Evolutionary conservation across 2,113 vertebrate genomes (phyloP).

Genomic region (Crocuta crocuta): DNA sequence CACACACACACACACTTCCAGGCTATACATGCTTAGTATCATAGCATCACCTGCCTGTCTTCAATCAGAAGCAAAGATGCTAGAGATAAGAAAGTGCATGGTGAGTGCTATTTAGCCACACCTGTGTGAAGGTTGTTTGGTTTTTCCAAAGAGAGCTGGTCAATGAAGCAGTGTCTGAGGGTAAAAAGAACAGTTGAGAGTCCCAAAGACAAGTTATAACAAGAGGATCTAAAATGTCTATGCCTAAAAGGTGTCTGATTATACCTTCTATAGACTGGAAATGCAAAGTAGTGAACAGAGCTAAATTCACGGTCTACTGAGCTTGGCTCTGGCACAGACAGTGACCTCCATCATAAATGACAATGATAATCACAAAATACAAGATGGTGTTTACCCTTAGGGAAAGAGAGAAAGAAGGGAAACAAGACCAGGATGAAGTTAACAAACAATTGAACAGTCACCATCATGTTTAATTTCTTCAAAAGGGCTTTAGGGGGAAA

Average conservation of each 20-base stretch:
- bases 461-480: neutral
- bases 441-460: neutral
- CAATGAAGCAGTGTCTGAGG: neutral
- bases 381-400: neutral
- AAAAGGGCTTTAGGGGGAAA: neutral
- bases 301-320: neutral
- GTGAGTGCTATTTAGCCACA: neutral
- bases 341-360: neutral
- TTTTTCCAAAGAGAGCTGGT: neutral
- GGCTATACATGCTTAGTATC: neutral
- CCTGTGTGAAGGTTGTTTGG: neutral
- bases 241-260: neutral
- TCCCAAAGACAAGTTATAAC: neutral
- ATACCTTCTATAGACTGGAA: neutral
- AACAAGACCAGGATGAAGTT: neutral
- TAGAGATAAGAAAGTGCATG: neutral
- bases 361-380: neutral
- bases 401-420: neutral
- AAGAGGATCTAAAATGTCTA: neutral
- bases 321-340: neutral
- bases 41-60: neutral
- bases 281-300: neutral
- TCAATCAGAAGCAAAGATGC: neutral
- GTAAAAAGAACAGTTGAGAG: neutral
- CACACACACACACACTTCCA: neutral